A percentile compares a stretch with the other conserved stretches of the same genome.
These are phyloP conservation scores for Umimayanthus chanpuru DNA, from an alignment of 92 coral and sea anemone genomes.

Conservation along the genomic window DNA sequence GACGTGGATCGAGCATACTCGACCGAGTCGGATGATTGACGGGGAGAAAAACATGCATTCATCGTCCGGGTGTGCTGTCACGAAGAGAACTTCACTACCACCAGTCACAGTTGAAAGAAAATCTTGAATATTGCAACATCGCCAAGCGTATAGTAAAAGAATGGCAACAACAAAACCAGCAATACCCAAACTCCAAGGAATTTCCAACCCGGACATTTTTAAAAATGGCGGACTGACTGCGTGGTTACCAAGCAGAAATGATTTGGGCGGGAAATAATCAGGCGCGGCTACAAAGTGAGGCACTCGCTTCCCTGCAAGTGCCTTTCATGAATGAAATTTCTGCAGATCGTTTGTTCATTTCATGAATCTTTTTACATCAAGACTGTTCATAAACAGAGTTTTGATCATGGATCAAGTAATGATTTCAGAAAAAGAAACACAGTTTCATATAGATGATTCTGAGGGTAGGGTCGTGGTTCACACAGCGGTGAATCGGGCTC, in stretches of 20 bases:
- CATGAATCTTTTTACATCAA: too few species aligned
- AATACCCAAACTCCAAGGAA: conserved; percentile 6
- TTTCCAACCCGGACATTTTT: neutral
- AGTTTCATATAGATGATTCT: conserved; percentile 10
- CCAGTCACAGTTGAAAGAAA: conserved; percentile 45
- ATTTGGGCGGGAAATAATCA: conserved; percentile 24
- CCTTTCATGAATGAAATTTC: too few species aligned
- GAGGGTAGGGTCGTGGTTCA: conserved; percentile 14
- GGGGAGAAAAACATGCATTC: conserved; percentile 99
- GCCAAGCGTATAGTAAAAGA: conserved; percentile 33
- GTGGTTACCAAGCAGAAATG: conserved; percentile 5
- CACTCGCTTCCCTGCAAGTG: conserved; percentile 39
- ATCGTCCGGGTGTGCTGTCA: conserved; percentile 98
- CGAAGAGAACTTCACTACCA: conserved; percentile 71
- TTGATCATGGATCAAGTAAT: conserved; percentile 8
- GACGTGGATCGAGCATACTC: conserved; percentile 63
- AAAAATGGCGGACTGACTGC: conserved; percentile 10
- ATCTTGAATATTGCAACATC: conserved; percentile 30
- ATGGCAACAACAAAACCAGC: conserved; percentile 2
- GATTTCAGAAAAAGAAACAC: neutral
- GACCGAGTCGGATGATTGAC: conserved; percentile 64
- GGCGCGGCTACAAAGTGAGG: conserved; percentile 25
- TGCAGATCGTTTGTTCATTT: neutral
- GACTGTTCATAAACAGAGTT: neutral
- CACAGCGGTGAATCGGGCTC: neutral